Base-by-base conservation (phyloP, 2,888 invertebrate species). In the Lithophane socia region DNA sequence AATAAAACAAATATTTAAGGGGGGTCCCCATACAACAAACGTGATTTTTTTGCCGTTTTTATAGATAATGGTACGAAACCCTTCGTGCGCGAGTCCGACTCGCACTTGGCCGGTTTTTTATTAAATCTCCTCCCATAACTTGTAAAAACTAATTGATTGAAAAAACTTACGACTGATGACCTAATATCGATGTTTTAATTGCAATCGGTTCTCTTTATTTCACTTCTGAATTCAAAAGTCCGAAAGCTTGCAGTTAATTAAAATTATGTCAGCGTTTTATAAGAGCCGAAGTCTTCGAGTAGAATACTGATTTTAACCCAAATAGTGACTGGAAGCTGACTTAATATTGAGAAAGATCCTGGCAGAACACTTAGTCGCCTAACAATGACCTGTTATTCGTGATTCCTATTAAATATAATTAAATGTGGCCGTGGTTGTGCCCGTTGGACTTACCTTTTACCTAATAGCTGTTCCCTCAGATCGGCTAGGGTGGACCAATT, bases 101-200 rank as follows among this genome's bases (percentile, higher is more conserved):
- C 29, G 29, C 29, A 29, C 29, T 29, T 29, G 1, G 29, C 29
- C 29, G 29, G 29, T 29, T 29, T 3, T n/a, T 60, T 42, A 80
- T 75, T 54, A 21, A 61, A 61, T 66, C n/a, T 61, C 37, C 56
- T 56, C 52, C 8, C 21, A 56, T 44, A 47, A 52, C n/a, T 69
- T 61, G 29, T 80, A 56, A 70, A 49, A 49, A 54, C n/a, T 75
- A 67, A 66, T 66, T 75, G 16, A 54, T 24, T 47, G n/a, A n/a
- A 74, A 73, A 68, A 9, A 58, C n/a, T 49, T 18, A 7, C 49
- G 3, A 49, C 49, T 42, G 8, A 29, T 67, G 37, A 54, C 61
- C 49, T 54, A 18, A 77, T 72, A 58, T 69, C 13, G 1, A 44
- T 49, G 29, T 75, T 67, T 54, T 68, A 72, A 72, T 54, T 58